phyloP scores from a whole-genome alignment of 2,113 vertebrate genomes.

The Microcebus lehilahytsara region DNA sequence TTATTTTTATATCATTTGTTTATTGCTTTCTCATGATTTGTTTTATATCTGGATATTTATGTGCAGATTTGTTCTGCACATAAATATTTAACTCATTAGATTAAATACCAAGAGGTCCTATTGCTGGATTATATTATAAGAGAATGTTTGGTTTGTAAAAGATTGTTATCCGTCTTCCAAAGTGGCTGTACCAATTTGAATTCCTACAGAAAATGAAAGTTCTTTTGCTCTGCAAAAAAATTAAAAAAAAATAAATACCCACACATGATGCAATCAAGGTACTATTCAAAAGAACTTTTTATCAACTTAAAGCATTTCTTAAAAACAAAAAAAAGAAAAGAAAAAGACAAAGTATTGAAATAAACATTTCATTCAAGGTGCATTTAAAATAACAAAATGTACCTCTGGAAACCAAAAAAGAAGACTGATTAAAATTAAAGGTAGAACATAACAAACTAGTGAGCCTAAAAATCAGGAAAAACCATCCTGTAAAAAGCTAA shows the following conservation, averaged over 20 bases:
- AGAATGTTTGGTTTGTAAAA: background rate
- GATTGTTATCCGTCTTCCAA: background rate
- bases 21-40: background rate
- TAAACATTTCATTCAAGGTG: background rate
- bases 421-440: background rate
- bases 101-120: background rate
- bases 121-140: background rate
- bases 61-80: background rate
- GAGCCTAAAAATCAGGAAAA: background rate
- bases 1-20: background rate
- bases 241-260: no score
- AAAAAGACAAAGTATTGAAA: background rate
- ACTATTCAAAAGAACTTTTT: conserved; percentile 31
- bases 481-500: background rate
- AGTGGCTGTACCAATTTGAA: background rate
- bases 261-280: background rate
- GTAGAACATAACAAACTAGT: background rate
- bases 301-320: background rate
- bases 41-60: background rate
- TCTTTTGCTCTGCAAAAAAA: no score
- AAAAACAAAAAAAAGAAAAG: background rate
- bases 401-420: background rate
- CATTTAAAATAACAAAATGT: conserved; percentile 28
- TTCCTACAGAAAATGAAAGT: background rate
- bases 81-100: background rate